Percentiles rank a stretch among this genome's conserved stretches.
Conservation (phyloP, 2,797 vertebrate species). For the Cuniculus paca region DNA sequence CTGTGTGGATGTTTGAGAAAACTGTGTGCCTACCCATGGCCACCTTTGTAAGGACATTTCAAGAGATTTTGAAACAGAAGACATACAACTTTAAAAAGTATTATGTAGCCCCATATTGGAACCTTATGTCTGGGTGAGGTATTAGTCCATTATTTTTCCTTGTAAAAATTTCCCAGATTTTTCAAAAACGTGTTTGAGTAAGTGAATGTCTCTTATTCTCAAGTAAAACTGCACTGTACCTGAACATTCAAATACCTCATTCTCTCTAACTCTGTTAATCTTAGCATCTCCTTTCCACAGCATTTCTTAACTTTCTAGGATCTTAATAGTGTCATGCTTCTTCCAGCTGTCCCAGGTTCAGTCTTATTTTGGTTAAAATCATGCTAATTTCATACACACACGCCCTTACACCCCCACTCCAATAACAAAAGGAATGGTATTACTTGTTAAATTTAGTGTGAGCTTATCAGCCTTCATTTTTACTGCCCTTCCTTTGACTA, state of each 20-base stretch:
- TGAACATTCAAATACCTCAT: not conserved
- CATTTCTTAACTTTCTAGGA: not conserved
- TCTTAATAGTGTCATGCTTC: not conserved
- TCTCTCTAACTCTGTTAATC: not conserved
- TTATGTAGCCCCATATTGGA: not conserved
- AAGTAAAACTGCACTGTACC: not conserved
- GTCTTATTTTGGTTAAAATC: not conserved
- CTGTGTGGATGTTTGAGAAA: not conserved
- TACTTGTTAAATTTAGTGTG: not conserved
- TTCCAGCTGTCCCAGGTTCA: not conserved
- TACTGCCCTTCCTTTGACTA: not conserved
- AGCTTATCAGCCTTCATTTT: not conserved
- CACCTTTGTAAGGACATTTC: slow-evolving; percentile 16
- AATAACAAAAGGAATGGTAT: too few species aligned
- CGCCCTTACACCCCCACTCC: not conserved
- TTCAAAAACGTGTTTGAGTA: slow-evolving; percentile 28
- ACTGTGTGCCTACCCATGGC: not conserved
- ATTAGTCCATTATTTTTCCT: slow-evolving; percentile 31
- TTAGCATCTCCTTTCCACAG: not conserved
- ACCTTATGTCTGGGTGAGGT: not conserved
- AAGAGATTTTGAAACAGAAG: not conserved
- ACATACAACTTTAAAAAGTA: not conserved
- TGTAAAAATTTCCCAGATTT: not conserved
- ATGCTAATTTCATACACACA: not conserved
- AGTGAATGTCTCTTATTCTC: not conserved